Conservation (phyloP, 1,140 invertebrate genomes). For the Drosophila lowei region DNA sequence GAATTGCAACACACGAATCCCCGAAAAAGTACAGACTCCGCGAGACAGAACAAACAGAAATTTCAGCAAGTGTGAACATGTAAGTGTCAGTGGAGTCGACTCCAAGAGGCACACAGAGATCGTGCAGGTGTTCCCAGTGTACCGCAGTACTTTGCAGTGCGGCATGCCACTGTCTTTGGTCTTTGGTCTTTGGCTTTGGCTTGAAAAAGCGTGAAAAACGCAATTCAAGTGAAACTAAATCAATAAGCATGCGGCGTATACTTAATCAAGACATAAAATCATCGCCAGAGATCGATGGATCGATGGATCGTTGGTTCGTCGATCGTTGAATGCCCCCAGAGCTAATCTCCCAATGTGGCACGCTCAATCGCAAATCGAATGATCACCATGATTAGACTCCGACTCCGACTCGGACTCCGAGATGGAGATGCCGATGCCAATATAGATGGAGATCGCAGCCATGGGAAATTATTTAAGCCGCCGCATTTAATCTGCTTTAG, state of each 20-base stretch:
- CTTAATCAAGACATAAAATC: slow-evolving; percentile 73
- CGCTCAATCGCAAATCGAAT: slow-evolving; percentile 25
- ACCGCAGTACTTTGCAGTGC: slow-evolving; percentile 1
- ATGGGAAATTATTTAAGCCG: slow-evolving; percentile 49
- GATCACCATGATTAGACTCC: slow-evolving; percentile 53
- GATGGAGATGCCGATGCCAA: slow-evolving; percentile 3
- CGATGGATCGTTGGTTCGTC: slow-evolving; percentile 6
- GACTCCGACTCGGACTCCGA: slow-evolving; percentile 1
- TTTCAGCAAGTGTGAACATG: slow-evolving; percentile 63
- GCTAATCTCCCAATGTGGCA: slow-evolving; percentile 38
- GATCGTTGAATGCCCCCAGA: slow-evolving; percentile 20
- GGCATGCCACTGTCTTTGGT: neutral
- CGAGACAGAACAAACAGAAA: slow-evolving; percentile 21
- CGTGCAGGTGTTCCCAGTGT: slow-evolving; percentile 62
- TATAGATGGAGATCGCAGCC: slow-evolving; percentile 24
- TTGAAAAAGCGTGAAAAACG: slow-evolving; percentile 51
- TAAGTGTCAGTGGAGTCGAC: slow-evolving; percentile 56
- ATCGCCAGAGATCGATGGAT: slow-evolving; percentile 5
- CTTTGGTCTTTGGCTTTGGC: neutral
- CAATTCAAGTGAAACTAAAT: slow-evolving; percentile 68
- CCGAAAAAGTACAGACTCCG: slow-evolving; percentile 12
- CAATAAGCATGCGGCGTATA: slow-evolving; percentile 71
- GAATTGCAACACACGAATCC: slow-evolving; percentile 42
- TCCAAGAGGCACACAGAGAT: slow-evolving; percentile 27
- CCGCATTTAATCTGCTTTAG: slow-evolving; percentile 39